phyloP scores from a whole-genome alignment of 2,888 invertebrate genomes.

The Calliscelio sp. region DNA sequence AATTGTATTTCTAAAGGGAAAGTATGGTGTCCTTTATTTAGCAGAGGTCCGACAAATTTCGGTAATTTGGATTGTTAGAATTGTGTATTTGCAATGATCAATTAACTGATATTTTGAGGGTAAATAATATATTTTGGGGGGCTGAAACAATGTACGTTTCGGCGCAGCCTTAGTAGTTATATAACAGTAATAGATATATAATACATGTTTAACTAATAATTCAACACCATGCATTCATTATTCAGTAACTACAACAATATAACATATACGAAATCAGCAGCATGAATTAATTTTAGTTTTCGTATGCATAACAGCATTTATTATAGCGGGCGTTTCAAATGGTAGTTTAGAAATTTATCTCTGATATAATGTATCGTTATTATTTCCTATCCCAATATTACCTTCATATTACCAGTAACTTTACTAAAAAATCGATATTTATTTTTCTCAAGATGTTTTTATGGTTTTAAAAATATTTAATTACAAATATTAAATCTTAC shows the following conservation, averaged over 20 bases:
- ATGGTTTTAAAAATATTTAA: too few relatives aligned
- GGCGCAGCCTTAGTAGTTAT: not conserved
- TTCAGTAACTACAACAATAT: not conserved
- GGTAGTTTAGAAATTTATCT: too few relatives aligned
- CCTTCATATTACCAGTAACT: too few relatives aligned
- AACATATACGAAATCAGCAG: not conserved
- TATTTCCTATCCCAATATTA: too few relatives aligned
- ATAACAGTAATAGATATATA: not conserved
- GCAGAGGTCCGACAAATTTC: not conserved
- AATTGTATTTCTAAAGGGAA: too few relatives aligned
- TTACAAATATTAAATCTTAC: too few relatives aligned
- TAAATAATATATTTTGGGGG: not conserved
- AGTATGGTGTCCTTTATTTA: not conserved
- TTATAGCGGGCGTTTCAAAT: too few relatives aligned
- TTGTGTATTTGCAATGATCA: not conserved
- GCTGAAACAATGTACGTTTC: not conserved
- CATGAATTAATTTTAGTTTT: constrained; percentile 7
- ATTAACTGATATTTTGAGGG: not conserved
- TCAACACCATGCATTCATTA: not conserved
- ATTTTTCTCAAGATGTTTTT: too few relatives aligned
- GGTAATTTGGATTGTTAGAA: not conserved
- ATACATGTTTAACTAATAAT: not conserved
- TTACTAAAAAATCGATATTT: too few relatives aligned
- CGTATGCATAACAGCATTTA: not conserved
- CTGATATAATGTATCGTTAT: too few relatives aligned